These are phyloP conservation scores for Riparia riparia DNA, from an alignment of 2,113 vertebrate species.

Conservation along the genomic window DNA sequence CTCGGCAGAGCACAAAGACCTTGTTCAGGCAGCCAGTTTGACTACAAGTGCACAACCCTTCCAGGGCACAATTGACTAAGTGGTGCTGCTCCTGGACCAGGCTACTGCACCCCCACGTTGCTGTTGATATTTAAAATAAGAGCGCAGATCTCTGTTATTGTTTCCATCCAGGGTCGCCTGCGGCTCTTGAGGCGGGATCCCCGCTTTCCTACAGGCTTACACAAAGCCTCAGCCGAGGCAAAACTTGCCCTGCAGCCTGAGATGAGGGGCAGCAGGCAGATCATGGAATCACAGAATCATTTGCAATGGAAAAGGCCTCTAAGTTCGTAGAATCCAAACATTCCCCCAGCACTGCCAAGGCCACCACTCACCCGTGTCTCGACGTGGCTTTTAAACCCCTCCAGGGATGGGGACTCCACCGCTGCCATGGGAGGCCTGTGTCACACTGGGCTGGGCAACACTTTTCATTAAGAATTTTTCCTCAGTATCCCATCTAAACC, in stretches of 20 bases:
- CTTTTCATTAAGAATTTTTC: background rate
- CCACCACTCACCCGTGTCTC: fast-evolving
- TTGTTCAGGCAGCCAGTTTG: background rate
- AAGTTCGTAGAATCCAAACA: fast-evolving
- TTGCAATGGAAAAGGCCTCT: background rate
- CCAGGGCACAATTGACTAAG: background rate
- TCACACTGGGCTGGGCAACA: background rate
- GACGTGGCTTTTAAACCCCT: fast-evolving
- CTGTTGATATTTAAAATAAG: background rate
- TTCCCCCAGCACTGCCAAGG: background rate
- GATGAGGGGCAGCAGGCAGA: background rate
- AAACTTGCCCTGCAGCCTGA: background rate
- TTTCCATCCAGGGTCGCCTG: background rate
- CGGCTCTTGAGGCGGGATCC: background rate
- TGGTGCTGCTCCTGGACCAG: background rate
- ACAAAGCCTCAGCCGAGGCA: background rate
- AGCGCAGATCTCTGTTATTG: background rate
- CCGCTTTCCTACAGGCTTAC: fast-evolving
- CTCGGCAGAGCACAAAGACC: background rate
- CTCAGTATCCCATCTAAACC: background rate
- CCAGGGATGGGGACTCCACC: background rate
- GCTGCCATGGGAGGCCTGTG: background rate
- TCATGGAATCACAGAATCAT: background rate
- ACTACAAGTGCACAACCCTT: background rate
- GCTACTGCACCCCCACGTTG: background rate